Evolutionary conservation across 2,888 invertebrate genomes (phyloP).

Genomic region (Sesia bembeciformis): DNA sequence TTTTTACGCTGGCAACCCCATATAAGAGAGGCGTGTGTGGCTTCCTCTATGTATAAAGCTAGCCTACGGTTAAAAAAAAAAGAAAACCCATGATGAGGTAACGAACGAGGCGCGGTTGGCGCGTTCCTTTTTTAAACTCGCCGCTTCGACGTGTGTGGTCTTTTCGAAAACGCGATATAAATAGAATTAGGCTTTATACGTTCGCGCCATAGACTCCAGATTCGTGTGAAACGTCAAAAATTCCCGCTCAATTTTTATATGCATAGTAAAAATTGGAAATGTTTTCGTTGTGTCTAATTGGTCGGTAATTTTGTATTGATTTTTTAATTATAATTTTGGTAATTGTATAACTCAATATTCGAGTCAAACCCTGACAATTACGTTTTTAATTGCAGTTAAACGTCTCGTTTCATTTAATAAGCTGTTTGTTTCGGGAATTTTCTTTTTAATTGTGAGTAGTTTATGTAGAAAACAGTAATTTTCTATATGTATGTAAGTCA

Average conservation of each 20-base stretch:
- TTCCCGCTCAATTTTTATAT: conserved; percentile 16
- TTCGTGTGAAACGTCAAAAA: conserved; percentile 11
- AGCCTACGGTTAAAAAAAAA: conserved; percentile 51
- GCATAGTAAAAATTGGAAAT: conserved; percentile 37
- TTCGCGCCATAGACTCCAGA: conserved; percentile 8
- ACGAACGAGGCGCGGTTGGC: conserved; percentile 68
- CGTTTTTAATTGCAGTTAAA: not conserved
- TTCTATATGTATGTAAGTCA: too few relatives aligned
- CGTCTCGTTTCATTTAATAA: too few relatives aligned
- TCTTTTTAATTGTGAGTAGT: too few relatives aligned
- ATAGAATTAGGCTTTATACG: conserved; percentile 13
- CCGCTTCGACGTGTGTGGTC: conserved; percentile 67
- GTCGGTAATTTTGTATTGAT: conserved; percentile 15
- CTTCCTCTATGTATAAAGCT: conserved; percentile 57
- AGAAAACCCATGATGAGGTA: conserved; percentile 67
- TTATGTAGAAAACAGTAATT: too few relatives aligned
- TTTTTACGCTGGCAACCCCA: conserved; percentile 30
- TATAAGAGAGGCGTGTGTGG: conserved; percentile 25
- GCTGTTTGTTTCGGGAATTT: too few relatives aligned
- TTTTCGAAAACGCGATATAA: conserved; percentile 12
- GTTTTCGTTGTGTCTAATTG: conserved; percentile 13
- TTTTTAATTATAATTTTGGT: conserved; percentile 23
- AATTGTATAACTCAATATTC: conserved; percentile 30
- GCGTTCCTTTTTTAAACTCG: conserved; percentile 68
- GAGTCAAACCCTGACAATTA: not conserved